phyloP scores from a whole-genome alignment of 2,113 vertebrate genomes.

The Ursus arctos region DNA sequence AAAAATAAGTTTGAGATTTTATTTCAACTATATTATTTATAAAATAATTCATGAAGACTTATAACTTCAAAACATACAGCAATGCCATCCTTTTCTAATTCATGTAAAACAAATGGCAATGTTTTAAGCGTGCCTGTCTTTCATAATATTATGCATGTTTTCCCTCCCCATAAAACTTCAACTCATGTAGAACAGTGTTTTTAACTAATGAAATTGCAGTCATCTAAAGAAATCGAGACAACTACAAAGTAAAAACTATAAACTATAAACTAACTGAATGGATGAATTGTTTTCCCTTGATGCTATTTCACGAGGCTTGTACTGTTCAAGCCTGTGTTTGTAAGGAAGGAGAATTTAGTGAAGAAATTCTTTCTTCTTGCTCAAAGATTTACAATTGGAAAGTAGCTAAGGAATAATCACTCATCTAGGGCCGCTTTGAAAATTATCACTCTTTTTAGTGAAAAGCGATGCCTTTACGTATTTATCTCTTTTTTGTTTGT shows the following conservation, averaged over 20 bases:
- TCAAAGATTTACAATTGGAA: background rate
- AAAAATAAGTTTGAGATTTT: slow-evolving; percentile 62
- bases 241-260: background rate
- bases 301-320: background rate
- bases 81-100: slow-evolving; percentile 49
- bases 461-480: background rate
- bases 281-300: slow-evolving; percentile 24
- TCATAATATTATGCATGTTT: slow-evolving; percentile 47
- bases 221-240: slow-evolving; percentile 45
- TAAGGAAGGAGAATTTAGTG: background rate
- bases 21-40: slow-evolving; percentile 57
- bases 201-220: slow-evolving; percentile 59
- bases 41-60: slow-evolving; percentile 59
- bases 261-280: slow-evolving; percentile 15
- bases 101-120: slow-evolving; percentile 43
- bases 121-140: slow-evolving; percentile 47
- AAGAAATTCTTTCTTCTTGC: slow-evolving; percentile 3
- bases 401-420: background rate
- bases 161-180: background rate
- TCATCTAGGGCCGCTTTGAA: background rate
- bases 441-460: background rate
- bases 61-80: slow-evolving; percentile 29
- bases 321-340: background rate
- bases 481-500: background rate
- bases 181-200: slow-evolving; percentile 31